These are phyloP conservation scores for Phataginus tricuspis DNA, from an alignment of 2,797 vertebrate species.

Conservation along the genomic window DNA sequence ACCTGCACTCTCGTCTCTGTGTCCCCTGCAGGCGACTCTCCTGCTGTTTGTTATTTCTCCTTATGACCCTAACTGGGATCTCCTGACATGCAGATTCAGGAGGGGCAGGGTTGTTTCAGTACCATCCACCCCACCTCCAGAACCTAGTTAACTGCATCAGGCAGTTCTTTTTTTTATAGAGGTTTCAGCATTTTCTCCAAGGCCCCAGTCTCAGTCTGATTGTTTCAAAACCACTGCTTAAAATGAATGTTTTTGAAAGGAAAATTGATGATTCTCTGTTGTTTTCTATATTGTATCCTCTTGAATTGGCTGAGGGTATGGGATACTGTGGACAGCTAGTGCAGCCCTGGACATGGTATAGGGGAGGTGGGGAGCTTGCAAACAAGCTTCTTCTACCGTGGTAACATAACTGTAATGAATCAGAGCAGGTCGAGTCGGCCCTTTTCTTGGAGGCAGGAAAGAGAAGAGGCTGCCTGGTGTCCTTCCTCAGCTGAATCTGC, in stretches of 20 bases:
- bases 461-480: not conserved
- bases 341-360: not conserved
- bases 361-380: not conserved
- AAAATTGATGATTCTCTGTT: not conserved
- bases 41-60: not conserved
- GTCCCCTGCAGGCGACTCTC: not conserved
- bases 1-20: not conserved
- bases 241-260: not conserved
- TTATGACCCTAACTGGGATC: not conserved
- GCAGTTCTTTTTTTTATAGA: not conserved
- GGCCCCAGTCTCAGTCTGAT: not conserved
- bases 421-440: not conserved
- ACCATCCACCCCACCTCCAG: not conserved
- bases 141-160: not conserved
- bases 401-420: not conserved
- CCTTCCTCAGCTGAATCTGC: not conserved
- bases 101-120: not conserved
- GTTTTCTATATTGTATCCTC: not conserved
- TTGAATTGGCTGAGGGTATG: not conserved
- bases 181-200: not conserved
- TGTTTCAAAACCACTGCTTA: constrained; percentile 40
- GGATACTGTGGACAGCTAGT: not conserved
- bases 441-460: not conserved
- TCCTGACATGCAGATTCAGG: not conserved
- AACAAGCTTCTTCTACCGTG: not conserved